Evolutionary conservation across 2,113 vertebrate species (phyloP).

Genomic region (Australoheros scitulus): DNA sequence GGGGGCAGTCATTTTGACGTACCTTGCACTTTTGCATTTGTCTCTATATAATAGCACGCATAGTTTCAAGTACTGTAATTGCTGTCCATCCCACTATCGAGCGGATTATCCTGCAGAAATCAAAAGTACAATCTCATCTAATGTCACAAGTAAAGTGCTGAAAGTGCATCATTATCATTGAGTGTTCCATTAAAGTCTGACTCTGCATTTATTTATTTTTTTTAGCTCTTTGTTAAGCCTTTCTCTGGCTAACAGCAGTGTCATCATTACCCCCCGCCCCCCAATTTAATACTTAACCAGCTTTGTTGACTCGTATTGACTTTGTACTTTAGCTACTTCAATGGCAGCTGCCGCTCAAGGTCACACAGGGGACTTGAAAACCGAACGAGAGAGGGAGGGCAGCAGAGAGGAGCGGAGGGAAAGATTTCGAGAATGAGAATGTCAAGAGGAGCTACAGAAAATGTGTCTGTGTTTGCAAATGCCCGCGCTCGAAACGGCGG

Average conservation of each 20-base stretch:
- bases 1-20: background rate
- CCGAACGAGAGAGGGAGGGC: background rate
- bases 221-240: conserved; percentile 25
- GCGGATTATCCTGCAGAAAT: conserved; percentile 21
- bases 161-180: conserved; percentile 17
- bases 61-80: background rate
- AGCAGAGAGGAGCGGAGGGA: background rate
- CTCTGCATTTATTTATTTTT: background rate
- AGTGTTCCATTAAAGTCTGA: conserved; percentile 43
- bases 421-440: conserved; percentile 23
- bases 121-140: conserved; percentile 10
- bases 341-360: conserved; percentile 61
- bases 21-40: background rate
- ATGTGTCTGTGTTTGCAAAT: background rate
- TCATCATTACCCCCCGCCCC: conserved; percentile 57
- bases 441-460: conserved; percentile 31
- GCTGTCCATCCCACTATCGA: background rate
- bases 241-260: conserved; percentile 37
- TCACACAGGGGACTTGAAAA: conserved; percentile 42
- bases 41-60: background rate
- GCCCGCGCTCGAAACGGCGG: background rate
- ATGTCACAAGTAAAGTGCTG: conserved; percentile 19
- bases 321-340: conserved; percentile 69
- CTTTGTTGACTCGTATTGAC: conserved; percentile 68
- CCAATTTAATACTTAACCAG: conserved; percentile 74